Percentiles rank a stretch among this genome's conserved stretches.
These are phyloP conservation scores for Forbesichthys papilliferus DNA, from an alignment of 2,113 vertebrate species.

Conservation along the genomic window DNA sequence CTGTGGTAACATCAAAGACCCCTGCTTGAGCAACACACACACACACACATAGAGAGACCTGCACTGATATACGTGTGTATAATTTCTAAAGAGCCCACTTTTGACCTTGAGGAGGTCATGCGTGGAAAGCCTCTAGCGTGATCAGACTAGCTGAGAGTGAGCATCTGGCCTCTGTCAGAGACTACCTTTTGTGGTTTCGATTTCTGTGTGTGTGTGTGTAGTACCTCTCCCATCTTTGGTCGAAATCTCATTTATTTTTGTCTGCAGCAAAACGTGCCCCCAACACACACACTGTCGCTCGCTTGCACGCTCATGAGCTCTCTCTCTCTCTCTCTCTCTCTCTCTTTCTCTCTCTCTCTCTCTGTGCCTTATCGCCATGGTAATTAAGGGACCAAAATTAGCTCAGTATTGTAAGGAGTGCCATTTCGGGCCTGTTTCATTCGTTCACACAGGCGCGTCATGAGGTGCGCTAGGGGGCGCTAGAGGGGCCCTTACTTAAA, in stretches of 20 bases:
- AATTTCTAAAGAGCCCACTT: slow-evolving; percentile 40
- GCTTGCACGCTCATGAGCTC: background rate
- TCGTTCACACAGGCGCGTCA: background rate
- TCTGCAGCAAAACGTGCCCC: background rate
- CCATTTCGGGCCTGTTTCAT: slow-evolving; percentile 46
- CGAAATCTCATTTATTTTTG: slow-evolving; percentile 25
- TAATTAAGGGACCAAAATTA: slow-evolving; percentile 43
- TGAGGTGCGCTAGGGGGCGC: too few species aligned
- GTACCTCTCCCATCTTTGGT: slow-evolving; percentile 8
- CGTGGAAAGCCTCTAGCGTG: slow-evolving; percentile 15
- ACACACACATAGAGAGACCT: slow-evolving; percentile 1
- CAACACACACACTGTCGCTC: background rate
- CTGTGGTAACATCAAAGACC: slow-evolving; percentile 17
- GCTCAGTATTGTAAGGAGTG: slow-evolving; percentile 44
- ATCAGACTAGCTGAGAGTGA: slow-evolving; percentile 26
- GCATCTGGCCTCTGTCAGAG: too few species aligned
- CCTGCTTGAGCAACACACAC: slow-evolving; percentile 23
- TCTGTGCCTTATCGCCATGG: slow-evolving; percentile 23
- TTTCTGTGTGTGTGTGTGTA: background rate
- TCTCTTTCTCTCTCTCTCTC: background rate
- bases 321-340: background rate
- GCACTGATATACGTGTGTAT: slow-evolving; percentile 6
- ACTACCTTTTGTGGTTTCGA: background rate
- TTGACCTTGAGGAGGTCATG: slow-evolving; percentile 45
- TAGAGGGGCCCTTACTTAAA: too few species aligned